Conservation (phyloP, 2,888 invertebrate species). For the Scaptomyza cyrtandrae region DNA sequence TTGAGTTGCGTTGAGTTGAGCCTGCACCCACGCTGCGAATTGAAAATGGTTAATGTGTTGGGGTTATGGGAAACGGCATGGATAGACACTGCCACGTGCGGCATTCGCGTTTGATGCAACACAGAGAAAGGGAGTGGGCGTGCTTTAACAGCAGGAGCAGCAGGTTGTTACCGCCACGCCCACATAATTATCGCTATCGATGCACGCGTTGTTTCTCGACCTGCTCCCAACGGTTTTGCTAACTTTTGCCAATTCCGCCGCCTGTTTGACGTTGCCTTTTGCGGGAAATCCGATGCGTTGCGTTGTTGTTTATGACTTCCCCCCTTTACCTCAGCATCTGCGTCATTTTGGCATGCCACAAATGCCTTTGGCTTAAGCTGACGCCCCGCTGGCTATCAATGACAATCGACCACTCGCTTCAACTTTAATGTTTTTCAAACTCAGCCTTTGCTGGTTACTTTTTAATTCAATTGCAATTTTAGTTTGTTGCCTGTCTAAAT, state of each 20-base stretch:
- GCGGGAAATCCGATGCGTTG: slow-evolving; percentile 54
- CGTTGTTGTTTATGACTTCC: slow-evolving; percentile 53
- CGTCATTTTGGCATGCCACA: slow-evolving; percentile 52
- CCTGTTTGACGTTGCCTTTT: slow-evolving; percentile 36
- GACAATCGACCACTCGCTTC: slow-evolving; percentile 31
- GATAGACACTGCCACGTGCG: slow-evolving; percentile 64
- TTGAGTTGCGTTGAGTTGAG: slow-evolving; percentile 11
- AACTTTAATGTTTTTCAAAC: slow-evolving; percentile 24
- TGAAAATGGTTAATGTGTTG: not conserved
- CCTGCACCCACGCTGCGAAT: slow-evolving; percentile 58
- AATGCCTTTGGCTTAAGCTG: slow-evolving; percentile 45
- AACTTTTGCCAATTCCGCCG: slow-evolving; percentile 32
- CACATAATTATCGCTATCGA: slow-evolving; percentile 73
- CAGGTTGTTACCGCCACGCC: slow-evolving; percentile 62
- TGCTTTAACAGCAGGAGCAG: slow-evolving; percentile 33
- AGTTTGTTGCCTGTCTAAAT: slow-evolving; percentile 53
- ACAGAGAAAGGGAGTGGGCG: not conserved
- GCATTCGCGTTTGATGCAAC: slow-evolving; percentile 66
- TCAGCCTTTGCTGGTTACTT: slow-evolving; percentile 7
- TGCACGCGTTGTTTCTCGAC: slow-evolving; percentile 15
- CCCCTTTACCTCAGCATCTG: slow-evolving; percentile 13
- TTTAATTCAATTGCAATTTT: slow-evolving; percentile 52
- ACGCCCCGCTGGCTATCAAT: slow-evolving; percentile 39
- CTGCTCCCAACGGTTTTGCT: slow-evolving; percentile 15
- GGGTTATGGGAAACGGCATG: slow-evolving; percentile 13